Conservation (phyloP, 2,113 vertebrate species). For the Vicugna pacos region DNA sequence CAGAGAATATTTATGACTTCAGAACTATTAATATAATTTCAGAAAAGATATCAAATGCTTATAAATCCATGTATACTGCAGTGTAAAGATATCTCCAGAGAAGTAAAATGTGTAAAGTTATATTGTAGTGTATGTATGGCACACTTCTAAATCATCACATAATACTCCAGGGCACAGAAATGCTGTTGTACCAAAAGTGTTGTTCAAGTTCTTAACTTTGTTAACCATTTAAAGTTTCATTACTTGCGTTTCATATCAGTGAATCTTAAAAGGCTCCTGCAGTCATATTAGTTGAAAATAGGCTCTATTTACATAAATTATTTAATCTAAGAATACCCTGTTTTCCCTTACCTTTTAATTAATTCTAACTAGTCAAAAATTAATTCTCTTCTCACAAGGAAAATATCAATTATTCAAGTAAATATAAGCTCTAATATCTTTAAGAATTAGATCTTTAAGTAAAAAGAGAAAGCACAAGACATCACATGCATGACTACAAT, state of each 20-base stretch:
- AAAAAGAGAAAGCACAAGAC: slow-evolving; percentile 46
- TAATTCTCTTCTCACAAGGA: slow-evolving; percentile 74
- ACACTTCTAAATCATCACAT: slow-evolving; percentile 64
- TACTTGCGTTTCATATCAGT: slow-evolving; percentile 49
- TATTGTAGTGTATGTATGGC: slow-evolving; percentile 58
- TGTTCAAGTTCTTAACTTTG: slow-evolving; percentile 66
- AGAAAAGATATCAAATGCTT: slow-evolving; percentile 51
- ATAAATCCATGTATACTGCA: slow-evolving; percentile 39
- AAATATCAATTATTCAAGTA: slow-evolving; percentile 80
- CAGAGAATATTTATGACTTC: slow-evolving; percentile 33
- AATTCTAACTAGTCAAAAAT: slow-evolving; percentile 75
- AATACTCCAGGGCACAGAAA: slow-evolving; percentile 55
- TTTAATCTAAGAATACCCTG: slow-evolving; percentile 79
- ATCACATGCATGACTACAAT: slow-evolving; percentile 32
- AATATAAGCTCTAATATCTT: slow-evolving; percentile 71
- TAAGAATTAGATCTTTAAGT: slow-evolving; percentile 76
- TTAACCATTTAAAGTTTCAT: slow-evolving; percentile 67
- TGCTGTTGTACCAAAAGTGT: slow-evolving; percentile 58
- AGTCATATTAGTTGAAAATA: slow-evolving; percentile 68
- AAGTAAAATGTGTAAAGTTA: slow-evolving; percentile 40
- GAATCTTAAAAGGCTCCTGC: slow-evolving; percentile 65
- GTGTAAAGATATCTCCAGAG: slow-evolving; percentile 50
- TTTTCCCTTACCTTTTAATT: slow-evolving; percentile 75
- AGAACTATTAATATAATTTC: slow-evolving; percentile 54
- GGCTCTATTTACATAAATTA: slow-evolving; percentile 71